Percentiles rank a stretch among this genome's conserved stretches.
phyloP scores from a whole-genome alignment of 1,140 invertebrate genomes.

The Maniola jurtina region DNA sequence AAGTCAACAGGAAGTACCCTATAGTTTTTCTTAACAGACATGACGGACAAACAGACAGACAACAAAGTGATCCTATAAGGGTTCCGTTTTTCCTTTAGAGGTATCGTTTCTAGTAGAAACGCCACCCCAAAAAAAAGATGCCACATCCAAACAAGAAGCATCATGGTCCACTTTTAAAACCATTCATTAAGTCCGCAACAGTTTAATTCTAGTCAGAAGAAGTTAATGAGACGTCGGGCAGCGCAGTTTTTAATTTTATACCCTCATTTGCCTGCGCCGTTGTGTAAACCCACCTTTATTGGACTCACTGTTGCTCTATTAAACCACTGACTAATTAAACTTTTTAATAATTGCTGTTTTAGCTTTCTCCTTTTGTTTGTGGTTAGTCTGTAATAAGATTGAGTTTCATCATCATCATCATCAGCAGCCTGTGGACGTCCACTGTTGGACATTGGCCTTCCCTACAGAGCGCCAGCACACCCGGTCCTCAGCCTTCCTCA shows the following conservation, averaged over 20 bases:
- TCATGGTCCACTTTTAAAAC: constrained; percentile 36
- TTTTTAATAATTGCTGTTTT: constrained; percentile 16
- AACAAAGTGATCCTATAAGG: too few species aligned
- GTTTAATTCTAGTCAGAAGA: constrained; percentile 65
- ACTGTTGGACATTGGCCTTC: too few species aligned
- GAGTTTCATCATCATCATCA: too few species aligned
- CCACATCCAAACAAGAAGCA: constrained; percentile 28
- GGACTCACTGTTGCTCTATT: constrained; percentile 2
- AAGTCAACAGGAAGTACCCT: too few species aligned
- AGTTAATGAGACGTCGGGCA: constrained; percentile 60
- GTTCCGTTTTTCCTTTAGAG: too few species aligned
- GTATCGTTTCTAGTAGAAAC: background rate
- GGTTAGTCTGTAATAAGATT: too few species aligned
- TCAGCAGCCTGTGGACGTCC: too few species aligned
- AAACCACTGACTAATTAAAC: constrained; percentile 20
- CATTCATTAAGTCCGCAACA: constrained; percentile 67
- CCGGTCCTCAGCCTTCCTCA: too few species aligned
- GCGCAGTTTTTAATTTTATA: constrained; percentile 66
- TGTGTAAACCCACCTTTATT: constrained; percentile 26
- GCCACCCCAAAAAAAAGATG: background rate
- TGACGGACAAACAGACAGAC: too few species aligned
- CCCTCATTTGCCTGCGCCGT: constrained; percentile 41
- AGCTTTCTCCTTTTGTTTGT: background rate
- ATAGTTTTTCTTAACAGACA: too few species aligned
- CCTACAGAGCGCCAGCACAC: too few species aligned